Percentiles rank a stretch among this genome's conserved stretches.
phyloP scores from a whole-genome alignment of 2,888 invertebrate genomes.

The Megalurothrips usitatus region DNA sequence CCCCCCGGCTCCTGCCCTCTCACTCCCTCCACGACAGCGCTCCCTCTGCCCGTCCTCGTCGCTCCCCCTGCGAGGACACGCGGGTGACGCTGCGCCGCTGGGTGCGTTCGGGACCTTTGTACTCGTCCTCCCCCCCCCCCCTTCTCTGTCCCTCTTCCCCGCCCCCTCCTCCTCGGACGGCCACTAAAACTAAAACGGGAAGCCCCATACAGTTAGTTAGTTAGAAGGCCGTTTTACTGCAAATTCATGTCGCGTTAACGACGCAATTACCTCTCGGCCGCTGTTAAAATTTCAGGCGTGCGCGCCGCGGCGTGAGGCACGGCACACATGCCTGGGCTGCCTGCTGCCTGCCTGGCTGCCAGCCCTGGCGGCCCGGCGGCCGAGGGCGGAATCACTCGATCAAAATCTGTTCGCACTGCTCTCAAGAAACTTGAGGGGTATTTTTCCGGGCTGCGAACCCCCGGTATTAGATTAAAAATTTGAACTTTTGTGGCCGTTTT shows the following conservation, averaged over 20 bases:
- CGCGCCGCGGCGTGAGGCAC: neutral
- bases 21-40: too few species aligned
- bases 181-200: conserved; percentile 22
- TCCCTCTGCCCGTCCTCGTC: too few species aligned
- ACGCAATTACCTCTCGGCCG: neutral
- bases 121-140: neutral
- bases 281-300: conserved; percentile 19
- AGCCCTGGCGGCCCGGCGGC: too few species aligned
- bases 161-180: neutral
- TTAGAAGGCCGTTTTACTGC: conserved; percentile 24
- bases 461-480: too few species aligned
- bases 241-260: conserved; percentile 26
- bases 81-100: too few species aligned
- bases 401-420: too few species aligned
- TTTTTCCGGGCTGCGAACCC: too few species aligned
- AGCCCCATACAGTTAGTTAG: conserved; percentile 25
- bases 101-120: neutral
- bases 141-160: neutral
- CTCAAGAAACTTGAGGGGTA: too few species aligned
- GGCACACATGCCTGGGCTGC: neutral
- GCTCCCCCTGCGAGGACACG: too few species aligned
- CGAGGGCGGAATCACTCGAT: too few species aligned
- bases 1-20: neutral
- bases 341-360: too few species aligned
- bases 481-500: too few species aligned